Conservation (phyloP, 2,888 invertebrate genomes). For the Isotomurus palustris region DNA sequence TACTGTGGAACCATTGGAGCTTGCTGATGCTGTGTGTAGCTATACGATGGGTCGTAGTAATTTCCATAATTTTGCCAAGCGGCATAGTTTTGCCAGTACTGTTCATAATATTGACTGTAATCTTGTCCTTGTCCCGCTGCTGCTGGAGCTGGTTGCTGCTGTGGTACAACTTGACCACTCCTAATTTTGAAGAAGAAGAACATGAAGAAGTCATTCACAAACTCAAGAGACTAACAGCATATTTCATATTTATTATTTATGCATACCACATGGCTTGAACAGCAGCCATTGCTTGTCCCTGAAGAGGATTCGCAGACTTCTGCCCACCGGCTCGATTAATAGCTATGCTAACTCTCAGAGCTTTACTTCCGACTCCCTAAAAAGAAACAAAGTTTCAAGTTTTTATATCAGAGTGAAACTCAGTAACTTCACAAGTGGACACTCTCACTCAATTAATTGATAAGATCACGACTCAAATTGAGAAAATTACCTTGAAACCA, state of each 20-base stretch:
- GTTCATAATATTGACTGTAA: slow-evolving; percentile 46
- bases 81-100: slow-evolving; percentile 79
- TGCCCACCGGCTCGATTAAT: slow-evolving; percentile 46
- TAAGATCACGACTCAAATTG: not conserved
- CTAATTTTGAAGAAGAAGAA: slow-evolving; percentile 14
- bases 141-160: slow-evolving; percentile 11
- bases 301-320: slow-evolving; percentile 43
- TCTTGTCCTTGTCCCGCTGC: slow-evolving; percentile 29
- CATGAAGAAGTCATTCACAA: not conserved
- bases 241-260: not conserved
- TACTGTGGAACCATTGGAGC: slow-evolving; percentile 37
- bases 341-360: slow-evolving; percentile 51
- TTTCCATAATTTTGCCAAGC: slow-evolving; percentile 62
- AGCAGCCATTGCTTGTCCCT: slow-evolving; percentile 46
- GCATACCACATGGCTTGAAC: slow-evolving; percentile 46
- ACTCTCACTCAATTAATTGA: not conserved
- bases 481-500: slow-evolving; percentile 63
- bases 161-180: slow-evolving; percentile 42
- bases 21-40: slow-evolving; percentile 41
- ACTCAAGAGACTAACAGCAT: too few species aligned
- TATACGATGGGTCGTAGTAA: slow-evolving; percentile 45
- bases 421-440: not conserved
- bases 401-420: not conserved
- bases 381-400: slow-evolving; percentile 1
- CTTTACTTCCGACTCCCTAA: slow-evolving; percentile 51